Evolutionary conservation across 1,140 invertebrate genomes (phyloP).

Genomic region (Pseudomyrmex gracilis): DNA sequence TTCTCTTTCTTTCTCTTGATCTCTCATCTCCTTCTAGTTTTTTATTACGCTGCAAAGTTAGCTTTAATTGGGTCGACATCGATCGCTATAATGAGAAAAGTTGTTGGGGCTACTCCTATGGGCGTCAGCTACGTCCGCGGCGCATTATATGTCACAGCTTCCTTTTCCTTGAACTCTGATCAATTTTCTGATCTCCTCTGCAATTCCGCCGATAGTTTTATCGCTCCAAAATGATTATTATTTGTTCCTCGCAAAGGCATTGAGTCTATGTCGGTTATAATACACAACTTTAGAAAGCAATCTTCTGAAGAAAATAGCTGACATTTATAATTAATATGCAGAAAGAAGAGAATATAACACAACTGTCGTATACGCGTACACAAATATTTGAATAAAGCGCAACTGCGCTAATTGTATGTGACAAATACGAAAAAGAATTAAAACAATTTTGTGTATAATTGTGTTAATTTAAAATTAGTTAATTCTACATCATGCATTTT

Average conservation of each 20-base stretch:
- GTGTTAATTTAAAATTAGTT: not conserved
- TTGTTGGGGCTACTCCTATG: slow-evolving; percentile 68
- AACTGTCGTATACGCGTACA: not conserved
- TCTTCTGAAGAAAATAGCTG: not conserved
- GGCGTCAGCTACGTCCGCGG: slow-evolving; percentile 38
- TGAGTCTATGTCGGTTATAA: not conserved
- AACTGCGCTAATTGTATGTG: not conserved
- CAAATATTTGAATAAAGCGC: not conserved
- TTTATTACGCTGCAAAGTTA: slow-evolving; percentile 73
- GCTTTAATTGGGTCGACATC: slow-evolving; percentile 80
- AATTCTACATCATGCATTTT: not conserved
- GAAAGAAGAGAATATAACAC: not conserved
- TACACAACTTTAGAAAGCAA: not conserved
- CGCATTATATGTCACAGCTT: slow-evolving; percentile 61
- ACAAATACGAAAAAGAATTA: not conserved
- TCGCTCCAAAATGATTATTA: slow-evolving; percentile 11
- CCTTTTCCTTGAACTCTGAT: slow-evolving; percentile 24
- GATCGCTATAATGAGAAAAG: slow-evolving; percentile 81
- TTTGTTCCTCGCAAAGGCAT: not conserved
- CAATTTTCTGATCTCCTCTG: slow-evolving; percentile 32
- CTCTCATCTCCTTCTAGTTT: slow-evolving; percentile 45
- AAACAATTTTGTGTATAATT: not conserved
- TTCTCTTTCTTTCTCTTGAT: slow-evolving; percentile 43
- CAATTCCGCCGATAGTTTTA: slow-evolving; percentile 5
- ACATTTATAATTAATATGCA: not conserved